Conservation (phyloP, 2,797 vertebrate genomes). For the Emydoidea blandingii region DNA sequence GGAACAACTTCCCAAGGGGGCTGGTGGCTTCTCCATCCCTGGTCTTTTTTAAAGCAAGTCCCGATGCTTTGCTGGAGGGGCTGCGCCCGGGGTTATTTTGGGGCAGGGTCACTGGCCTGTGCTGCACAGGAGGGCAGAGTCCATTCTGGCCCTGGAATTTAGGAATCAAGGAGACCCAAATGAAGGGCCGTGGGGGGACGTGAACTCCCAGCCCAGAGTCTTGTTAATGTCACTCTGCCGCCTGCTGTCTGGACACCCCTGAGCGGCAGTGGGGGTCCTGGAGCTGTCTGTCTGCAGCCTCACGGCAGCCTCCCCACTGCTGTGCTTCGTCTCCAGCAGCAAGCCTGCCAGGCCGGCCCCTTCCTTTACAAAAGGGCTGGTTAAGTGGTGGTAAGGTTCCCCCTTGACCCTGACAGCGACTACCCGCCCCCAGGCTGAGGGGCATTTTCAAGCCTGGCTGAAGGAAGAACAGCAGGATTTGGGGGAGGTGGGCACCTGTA, state of each 20-base stretch:
- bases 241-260: background rate
- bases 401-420: background rate
- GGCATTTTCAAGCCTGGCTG: background rate
- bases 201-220: background rate
- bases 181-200: background rate
- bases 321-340: background rate
- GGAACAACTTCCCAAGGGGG: background rate
- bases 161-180: background rate
- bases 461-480: background rate
- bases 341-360: background rate
- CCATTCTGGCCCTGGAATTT: no score
- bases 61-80: background rate
- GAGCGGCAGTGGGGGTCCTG: background rate
- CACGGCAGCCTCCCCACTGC: background rate
- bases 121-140: no score
- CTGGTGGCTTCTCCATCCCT: background rate
- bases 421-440: background rate
- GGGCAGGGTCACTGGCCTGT: background rate
- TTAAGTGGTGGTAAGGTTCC: background rate
- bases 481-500: background rate
- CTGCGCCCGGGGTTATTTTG: accelerated
- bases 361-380: background rate
- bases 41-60: background rate
- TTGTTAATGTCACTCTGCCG: background rate
- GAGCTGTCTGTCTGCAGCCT: background rate